phyloP scores from a whole-genome alignment of 1,140 invertebrate species.

The Neodiprion fabricii region DNA sequence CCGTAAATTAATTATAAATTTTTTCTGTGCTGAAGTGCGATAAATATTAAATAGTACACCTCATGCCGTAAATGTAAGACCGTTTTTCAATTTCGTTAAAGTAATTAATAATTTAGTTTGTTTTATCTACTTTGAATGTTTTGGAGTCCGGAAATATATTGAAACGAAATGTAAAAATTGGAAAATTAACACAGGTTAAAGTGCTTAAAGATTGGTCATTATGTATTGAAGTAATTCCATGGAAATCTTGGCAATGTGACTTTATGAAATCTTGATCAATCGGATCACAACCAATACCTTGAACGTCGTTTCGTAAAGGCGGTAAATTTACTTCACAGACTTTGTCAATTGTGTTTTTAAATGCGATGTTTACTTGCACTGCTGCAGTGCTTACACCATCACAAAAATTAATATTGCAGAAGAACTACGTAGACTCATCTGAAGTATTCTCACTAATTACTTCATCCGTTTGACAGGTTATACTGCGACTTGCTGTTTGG shows the following conservation, averaged over 20 bases:
- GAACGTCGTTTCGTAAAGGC: background rate
- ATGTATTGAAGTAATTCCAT: conserved; percentile 20
- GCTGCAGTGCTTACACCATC: conserved; percentile 21
- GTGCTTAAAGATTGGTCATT: conserved; percentile 18
- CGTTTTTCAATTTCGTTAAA: background rate
- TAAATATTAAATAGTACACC: conserved; percentile 24
- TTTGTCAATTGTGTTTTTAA: conserved; percentile 14
- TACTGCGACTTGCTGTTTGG: conserved; percentile 1
- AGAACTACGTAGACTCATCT: conserved; percentile 6
- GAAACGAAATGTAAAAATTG: conserved; percentile 14
- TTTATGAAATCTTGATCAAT: conserved; percentile 15
- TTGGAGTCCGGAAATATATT: conserved; percentile 10
- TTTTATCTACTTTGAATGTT: conserved; percentile 12
- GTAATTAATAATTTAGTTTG: background rate
- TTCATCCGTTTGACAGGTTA: conserved; percentile 22
- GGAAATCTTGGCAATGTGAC: conserved; percentile 18
- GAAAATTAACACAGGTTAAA: conserved; percentile 23
- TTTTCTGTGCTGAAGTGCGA: conserved; percentile 24
- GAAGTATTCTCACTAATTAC: too few species aligned
- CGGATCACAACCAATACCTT: conserved; percentile 26
- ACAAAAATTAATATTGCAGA: conserved; percentile 14
- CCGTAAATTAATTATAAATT: conserved; percentile 25
- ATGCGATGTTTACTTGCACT: conserved; percentile 25
- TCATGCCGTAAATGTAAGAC: background rate
- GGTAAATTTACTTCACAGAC: conserved; percentile 11